These are phyloP conservation scores for Apis cerana DNA, from an alignment of 1,140 invertebrate species.

Conservation along the genomic window DNA sequence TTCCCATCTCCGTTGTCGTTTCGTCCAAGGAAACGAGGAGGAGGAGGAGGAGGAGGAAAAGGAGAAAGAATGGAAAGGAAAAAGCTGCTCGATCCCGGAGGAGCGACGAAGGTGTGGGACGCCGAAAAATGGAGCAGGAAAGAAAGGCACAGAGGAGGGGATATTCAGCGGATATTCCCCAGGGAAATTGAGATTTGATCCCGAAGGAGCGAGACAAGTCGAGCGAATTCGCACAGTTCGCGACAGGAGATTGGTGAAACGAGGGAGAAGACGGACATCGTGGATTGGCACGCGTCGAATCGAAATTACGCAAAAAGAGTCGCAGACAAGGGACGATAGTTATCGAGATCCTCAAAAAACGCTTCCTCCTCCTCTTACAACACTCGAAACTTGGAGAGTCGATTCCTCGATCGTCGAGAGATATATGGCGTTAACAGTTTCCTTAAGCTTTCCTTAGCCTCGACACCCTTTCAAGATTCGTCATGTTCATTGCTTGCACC, in stretches of 20 bases:
- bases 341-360: conserved; percentile 20
- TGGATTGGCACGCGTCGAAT: conserved; percentile 51
- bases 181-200: conserved; percentile 71
- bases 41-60: background rate
- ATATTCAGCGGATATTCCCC: conserved; percentile 45
- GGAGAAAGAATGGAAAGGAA: background rate
- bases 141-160: background rate
- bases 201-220: conserved; percentile 31
- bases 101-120: conserved; percentile 32
- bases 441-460: conserved; percentile 28
- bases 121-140: conserved; percentile 24
- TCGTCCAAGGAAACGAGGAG: background rate
- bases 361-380: conserved; percentile 51
- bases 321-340: background rate
- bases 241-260: background rate
- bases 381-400: background rate
- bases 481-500: too few species aligned
- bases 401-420: background rate
- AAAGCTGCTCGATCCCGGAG: background rate
- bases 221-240: conserved; percentile 20
- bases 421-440: too few species aligned
- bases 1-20: background rate
- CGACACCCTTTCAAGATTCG: conserved; percentile 24
- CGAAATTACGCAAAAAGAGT: conserved; percentile 5
- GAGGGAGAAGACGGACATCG: background rate